Percentiles rank a stretch among this genome's conserved stretches.
phyloP scores from a whole-genome alignment of 2,888 invertebrate genomes.

The Drosophila parthenogenetica region DNA sequence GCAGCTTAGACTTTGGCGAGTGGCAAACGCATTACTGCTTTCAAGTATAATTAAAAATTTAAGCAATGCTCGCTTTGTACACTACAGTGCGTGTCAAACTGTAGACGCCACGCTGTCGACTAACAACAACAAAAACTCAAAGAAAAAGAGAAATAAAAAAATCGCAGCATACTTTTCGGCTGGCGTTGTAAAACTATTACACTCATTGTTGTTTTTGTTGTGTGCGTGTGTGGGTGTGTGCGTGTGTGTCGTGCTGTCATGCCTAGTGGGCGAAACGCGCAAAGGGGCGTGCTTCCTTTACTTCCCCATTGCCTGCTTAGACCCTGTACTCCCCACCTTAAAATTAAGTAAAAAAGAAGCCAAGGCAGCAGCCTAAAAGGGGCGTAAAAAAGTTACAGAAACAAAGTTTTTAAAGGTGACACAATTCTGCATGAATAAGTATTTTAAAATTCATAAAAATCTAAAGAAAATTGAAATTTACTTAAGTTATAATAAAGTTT shows the following conservation, averaged over 20 bases:
- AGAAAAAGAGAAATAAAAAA: slow-evolving; percentile 31
- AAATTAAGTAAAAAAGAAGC: neutral
- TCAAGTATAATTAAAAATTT: slow-evolving; percentile 58
- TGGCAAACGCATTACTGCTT: slow-evolving; percentile 24
- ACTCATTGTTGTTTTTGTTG: slow-evolving; percentile 17
- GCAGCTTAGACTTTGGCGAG: slow-evolving; percentile 25
- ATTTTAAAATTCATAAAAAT: too few species aligned
- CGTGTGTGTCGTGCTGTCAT: slow-evolving; percentile 2
- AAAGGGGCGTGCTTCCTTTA: neutral
- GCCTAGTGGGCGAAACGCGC: neutral
- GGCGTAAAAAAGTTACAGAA: too few species aligned
- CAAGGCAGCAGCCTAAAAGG: too few species aligned
- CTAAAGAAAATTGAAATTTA: too few species aligned
- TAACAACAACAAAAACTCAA: slow-evolving; percentile 31
- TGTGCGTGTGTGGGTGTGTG: slow-evolving; percentile 10
- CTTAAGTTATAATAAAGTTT: too few species aligned
- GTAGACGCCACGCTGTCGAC: slow-evolving; percentile 71
- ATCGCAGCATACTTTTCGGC: slow-evolving; percentile 75
- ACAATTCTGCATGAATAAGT: too few species aligned
- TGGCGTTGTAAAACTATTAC: slow-evolving; percentile 72
- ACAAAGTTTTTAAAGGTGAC: too few species aligned
- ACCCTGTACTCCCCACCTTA: neutral
- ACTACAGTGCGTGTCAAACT: slow-evolving; percentile 48
- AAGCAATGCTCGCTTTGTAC: slow-evolving; percentile 20
- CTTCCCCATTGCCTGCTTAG: slow-evolving; percentile 20